Conservation (phyloP, 2,888 invertebrate species). For the Nyleta sp. region DNA sequence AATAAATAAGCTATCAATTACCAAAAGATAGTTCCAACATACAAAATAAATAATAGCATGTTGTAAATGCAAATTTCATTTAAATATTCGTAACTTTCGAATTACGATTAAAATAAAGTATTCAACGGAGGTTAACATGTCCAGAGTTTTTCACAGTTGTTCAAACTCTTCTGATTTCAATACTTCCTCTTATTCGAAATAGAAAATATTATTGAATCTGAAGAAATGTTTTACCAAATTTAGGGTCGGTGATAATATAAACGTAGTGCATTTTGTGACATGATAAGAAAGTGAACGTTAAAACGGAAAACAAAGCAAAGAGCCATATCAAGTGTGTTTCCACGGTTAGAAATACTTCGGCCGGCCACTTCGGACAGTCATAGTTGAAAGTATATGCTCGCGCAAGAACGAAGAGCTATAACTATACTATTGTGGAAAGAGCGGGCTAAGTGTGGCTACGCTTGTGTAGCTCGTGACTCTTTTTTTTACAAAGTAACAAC, state of each 20-base stretch:
- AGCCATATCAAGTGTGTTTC: constrained; percentile 41
- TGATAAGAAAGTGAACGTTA: constrained; percentile 29
- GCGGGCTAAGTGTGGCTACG: constrained; percentile 31
- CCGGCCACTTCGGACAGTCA: constrained; percentile 10
- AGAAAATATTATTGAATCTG: not conserved
- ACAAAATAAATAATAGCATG: too few relatives aligned
- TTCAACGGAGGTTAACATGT: too few relatives aligned
- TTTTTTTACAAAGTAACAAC: constrained; percentile 36
- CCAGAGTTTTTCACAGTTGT: too few relatives aligned
- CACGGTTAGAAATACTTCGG: constrained; percentile 38
- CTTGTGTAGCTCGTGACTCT: constrained; percentile 30
- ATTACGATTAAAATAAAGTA: too few relatives aligned
- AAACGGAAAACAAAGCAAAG: constrained; percentile 40
- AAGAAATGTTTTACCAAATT: not conserved
- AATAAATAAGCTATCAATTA: not conserved
- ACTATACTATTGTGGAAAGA: constrained; percentile 18
- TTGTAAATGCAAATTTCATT: too few relatives aligned
- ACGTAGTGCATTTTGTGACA: not conserved
- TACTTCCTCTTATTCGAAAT: not conserved
- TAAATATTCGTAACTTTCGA: too few relatives aligned
- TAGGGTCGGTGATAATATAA: not conserved
- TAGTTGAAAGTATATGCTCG: constrained; percentile 26
- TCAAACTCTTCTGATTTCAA: too few relatives aligned
- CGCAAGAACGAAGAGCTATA: constrained; percentile 23
- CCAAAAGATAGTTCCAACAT: too few relatives aligned